Evolutionary conservation across 2,888 invertebrate genomes (phyloP), one percentile per base, ranked within the genome.

Genomic region (Gandaritis pyraliata): DNA sequence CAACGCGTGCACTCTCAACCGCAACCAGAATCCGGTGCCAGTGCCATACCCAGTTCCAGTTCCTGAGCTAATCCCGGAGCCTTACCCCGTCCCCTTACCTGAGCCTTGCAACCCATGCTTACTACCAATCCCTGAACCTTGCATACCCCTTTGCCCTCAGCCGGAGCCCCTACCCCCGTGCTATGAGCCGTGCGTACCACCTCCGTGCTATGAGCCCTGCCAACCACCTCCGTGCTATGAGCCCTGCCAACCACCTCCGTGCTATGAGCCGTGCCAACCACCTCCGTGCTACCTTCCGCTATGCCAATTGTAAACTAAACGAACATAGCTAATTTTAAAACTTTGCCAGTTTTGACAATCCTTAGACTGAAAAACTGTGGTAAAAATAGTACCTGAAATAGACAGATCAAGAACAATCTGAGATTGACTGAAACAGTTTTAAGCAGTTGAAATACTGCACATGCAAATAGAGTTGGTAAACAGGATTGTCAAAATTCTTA

Each of bases 401-500:
- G 13, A 16, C 23, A 23, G 6, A 46, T 6, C 10, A 4, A 46
- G 15, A 46, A 1, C 11, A 46, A 23, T 12, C 45, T 18, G 10
- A 10, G 8, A 23, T 23, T 23, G 12, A 13, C 15, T 10, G 23
- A 30, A 4, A 13, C 33, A 48, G 15, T 10, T 33, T 30, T 30
- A 15, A 10, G 23, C 15, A 33, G 16, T 30, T 41, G 8, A 45
- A 53, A 15, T 23, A 23, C 6, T 23, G n/a, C n/a, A 23, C 6
- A 6, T 23, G 23, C 23, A 23, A 23, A 23, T 23, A 0, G 10
- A 33, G 10, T 11, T 33, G 5, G 33, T 33, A 10, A 33, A 33
- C 8, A 33, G 23, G 10, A 18, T 30, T 50, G 41, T 49, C 55
- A 58, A 58, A 60, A 39, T 18, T 43, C 16, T 23, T 49, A 50